These are phyloP conservation scores for Sacculina carcini DNA, from an alignment of 2,888 invertebrate genomes.

Conservation along the genomic window DNA sequence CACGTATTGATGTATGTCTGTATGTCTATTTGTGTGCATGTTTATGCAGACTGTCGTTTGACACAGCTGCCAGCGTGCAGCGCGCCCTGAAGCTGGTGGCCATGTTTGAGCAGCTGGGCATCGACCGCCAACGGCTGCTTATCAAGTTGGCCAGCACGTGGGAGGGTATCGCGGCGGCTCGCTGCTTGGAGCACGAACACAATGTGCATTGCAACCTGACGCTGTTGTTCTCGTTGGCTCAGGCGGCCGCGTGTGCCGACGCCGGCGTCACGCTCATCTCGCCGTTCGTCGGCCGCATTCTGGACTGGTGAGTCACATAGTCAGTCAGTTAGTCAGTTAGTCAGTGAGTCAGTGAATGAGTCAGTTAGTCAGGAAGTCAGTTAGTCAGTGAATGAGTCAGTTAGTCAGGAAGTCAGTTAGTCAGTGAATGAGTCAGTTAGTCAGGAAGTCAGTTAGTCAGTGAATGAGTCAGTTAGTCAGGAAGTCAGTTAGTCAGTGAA, in stretches of 20 bases:
- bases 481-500: too few species aligned
- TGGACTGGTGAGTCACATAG: constrained; percentile 44
- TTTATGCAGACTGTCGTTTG: constrained; percentile 54
- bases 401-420: too few species aligned
- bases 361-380: neutral
- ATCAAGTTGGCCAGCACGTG: constrained; percentile 96
- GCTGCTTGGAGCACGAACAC: constrained; percentile 64
- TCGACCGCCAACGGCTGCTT: constrained; percentile 69
- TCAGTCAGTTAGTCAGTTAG: neutral
- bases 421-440: too few species aligned
- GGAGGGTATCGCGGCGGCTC: constrained; percentile 95
- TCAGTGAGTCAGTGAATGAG: neutral
- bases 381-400: too few species aligned
- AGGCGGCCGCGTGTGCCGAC: constrained; percentile 95
- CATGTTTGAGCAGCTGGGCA: constrained; percentile 66
- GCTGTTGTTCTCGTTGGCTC: constrained; percentile 73
- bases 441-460: too few species aligned
- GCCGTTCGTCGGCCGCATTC: constrained; percentile 93
- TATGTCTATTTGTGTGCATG: neutral
- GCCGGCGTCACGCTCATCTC: constrained; percentile 93
- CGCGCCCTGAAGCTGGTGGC: constrained; percentile 61
- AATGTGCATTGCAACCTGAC: constrained; percentile 96
- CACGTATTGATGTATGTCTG: neutral
- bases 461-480: too few species aligned
- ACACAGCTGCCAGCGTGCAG: constrained; percentile 64